Evolutionary conservation across 2,113 vertebrate genomes (phyloP), one percentile per base, ranked within the genome.

Genomic region (Notothenia coriiceps): DNA sequence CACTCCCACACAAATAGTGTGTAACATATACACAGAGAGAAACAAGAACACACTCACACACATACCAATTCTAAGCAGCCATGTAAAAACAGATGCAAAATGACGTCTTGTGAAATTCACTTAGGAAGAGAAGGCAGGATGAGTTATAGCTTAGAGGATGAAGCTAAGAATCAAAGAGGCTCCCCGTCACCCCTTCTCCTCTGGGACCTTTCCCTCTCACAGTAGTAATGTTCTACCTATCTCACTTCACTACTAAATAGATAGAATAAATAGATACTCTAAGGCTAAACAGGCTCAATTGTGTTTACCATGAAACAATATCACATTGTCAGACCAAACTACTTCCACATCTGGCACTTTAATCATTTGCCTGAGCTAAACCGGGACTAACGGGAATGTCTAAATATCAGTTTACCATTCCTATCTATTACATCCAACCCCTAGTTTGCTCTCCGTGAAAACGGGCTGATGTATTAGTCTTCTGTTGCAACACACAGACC

Each of bases 401-500:
- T 82, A 85, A 91, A 90, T 89, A 91, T 92, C 60, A 74, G 29
- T 74, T 94, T 92, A 83, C 84, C 55, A 50, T 84, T 80, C 63
- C 71, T 79, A 80, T 74, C 47, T 69, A 33, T 64, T 64, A 47
- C 62, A 33, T 18, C 47, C 10, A 82, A 89, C n/a, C n/a, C n/a
- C n/a, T n/a, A n/a, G n/a, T n/a, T n/a, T n/a, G n/a, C n/a, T n/a
- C n/a, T n/a, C 74, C 60, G 18, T 78, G 77, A 88, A 91, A 40
- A 89, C 85, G 64, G 65, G 78, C 86, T 93, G 82, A 83, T 86
- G 80, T 70, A 76, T 71, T 80, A 29, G 69, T 88, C 83, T 80
- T 68, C 71, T 68, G 70, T 54, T 77, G 1, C 87, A 80, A 62
- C 75, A 79, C 78, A 87, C 70, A 87, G 71, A 74, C 70, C 77